Base-by-base conservation (phyloP, 2,888 invertebrate genomes). In the Ochlodes sylvanus region DNA sequence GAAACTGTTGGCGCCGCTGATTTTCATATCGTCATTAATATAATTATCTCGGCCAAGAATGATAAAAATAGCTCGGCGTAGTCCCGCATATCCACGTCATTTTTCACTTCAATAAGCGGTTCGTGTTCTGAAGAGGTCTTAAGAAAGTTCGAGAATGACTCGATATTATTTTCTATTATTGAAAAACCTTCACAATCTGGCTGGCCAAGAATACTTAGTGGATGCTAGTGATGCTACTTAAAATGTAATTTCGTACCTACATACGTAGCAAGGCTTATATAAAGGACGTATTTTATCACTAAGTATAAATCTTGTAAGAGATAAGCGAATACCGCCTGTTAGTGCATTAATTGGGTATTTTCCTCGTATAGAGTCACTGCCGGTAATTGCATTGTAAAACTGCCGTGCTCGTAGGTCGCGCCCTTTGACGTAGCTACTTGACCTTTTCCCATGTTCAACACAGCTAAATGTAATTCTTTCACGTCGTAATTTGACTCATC, bases 391-490 rank as follows among this genome's bases (percentile, higher is more conserved):
- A 47, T 47, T 47, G 47, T 47, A 17, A 17, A 47, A 47, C 7
- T 14, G 14, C 27, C 27, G 27, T 27, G 27, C 27, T 9, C 47
- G 7, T 17, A 17, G 47, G 47, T 47, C 47, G 47, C 47, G 47
- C 17, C 47, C 15, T 47, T 47, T 47, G 47, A 17, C 17, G 47
- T 47, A 9, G 47, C 17, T 17, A 17, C 47, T 47, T 47, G 47
- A 47, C 47, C 47, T 47, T 47, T 47, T 47, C 7, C n/a, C 6
- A 42, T n/a, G 14, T n/a, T n/a, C 42, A 27, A 12, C 12, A 47
- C 17, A 47, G 47, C 47, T 17, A 14, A 47, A 17, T 47, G 15
- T 2, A 75, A 79, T 79, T 80, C 74, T 79, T 81, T 81, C 73
- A 75, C 74, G 74, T 75, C 5, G 6, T 10, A 38, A 38, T 10